Conservation (phyloP, 2,888 invertebrate species). For the Auanema freiburgensis region DNA sequence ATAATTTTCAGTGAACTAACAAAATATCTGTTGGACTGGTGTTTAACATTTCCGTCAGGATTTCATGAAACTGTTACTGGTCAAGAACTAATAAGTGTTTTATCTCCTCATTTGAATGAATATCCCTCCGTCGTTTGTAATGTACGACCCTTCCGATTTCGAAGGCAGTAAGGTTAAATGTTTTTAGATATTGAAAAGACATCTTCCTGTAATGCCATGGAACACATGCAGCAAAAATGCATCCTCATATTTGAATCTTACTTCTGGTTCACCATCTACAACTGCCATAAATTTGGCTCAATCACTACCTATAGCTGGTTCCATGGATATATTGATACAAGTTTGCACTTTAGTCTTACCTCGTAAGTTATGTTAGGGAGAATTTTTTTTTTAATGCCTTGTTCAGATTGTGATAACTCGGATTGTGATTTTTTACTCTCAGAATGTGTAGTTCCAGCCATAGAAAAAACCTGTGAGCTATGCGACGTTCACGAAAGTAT, state of each 20-base stretch:
- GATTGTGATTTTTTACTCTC: slow-evolving; percentile 18
- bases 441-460: slow-evolving; percentile 14
- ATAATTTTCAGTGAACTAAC: neutral
- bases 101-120: slow-evolving; percentile 6
- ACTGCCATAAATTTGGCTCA: slow-evolving; percentile 12
- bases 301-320: neutral
- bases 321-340: slow-evolving; percentile 9
- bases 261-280: slow-evolving; percentile 7
- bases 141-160: neutral
- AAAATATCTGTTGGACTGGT: slow-evolving; percentile 11
- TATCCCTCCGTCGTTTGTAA: slow-evolving; percentile 5
- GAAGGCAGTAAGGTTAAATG: no score
- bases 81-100: slow-evolving; percentile 9
- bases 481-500: slow-evolving; percentile 1
- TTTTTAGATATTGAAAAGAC: slow-evolving; percentile 8
- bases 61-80: slow-evolving; percentile 15
- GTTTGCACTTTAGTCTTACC: slow-evolving; percentile 13
- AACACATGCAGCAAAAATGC: slow-evolving; percentile 3
- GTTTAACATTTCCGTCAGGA: slow-evolving; percentile 12
- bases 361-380: slow-evolving; percentile 5
- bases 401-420: slow-evolving; percentile 18
- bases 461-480: slow-evolving; percentile 7
- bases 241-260: slow-evolving; percentile 4
- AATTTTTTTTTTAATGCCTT: neutral
- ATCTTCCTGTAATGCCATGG: slow-evolving; percentile 18